Conservation (phyloP, 2,797 vertebrate species). For the Xenopus petersii region DNA sequence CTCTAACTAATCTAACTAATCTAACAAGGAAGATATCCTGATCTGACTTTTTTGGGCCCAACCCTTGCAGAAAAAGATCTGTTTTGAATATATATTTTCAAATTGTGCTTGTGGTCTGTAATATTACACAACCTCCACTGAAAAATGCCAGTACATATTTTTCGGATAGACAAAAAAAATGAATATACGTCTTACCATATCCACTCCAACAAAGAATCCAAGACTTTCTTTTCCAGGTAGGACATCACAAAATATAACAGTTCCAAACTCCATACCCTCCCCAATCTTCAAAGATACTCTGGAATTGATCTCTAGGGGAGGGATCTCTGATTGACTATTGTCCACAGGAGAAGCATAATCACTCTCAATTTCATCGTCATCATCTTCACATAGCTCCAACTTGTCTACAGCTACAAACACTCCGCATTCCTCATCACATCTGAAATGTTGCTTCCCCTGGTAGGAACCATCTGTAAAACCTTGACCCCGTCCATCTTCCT, state of each 20-base stretch:
- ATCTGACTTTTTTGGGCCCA: too few species aligned
- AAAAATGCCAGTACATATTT: too few species aligned
- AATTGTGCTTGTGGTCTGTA: too few species aligned
- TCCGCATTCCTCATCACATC: conserved; percentile 95
- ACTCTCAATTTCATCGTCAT: conserved; percentile 80
- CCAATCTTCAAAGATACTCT: conserved; percentile 89
- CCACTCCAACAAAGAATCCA: conserved; percentile 95
- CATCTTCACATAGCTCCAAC: conserved; percentile 89
- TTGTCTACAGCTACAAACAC: conserved; percentile 97
- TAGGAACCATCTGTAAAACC: conserved; percentile 97
- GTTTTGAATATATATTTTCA: too few species aligned
- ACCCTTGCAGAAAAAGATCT: too few species aligned
- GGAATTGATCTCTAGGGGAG: conserved; percentile 91
- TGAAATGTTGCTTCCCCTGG: conserved; percentile 91
- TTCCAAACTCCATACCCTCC: conserved; percentile 88
- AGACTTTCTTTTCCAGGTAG: conserved; percentile 92
- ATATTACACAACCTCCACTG: too few species aligned
- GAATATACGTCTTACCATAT: conserved; percentile 78
- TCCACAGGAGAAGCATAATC: conserved; percentile 81
- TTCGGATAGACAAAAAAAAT: too few species aligned
- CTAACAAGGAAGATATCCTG: too few species aligned
- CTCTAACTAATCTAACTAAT: too few species aligned
- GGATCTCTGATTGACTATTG: conserved; percentile 79
- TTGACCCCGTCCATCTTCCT: conserved; percentile 96
- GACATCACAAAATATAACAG: conserved; percentile 94